Evolutionary conservation across 2,888 invertebrate species (phyloP), one percentile per base, ranked within the genome.

Genomic region (Apamea anceps): DNA sequence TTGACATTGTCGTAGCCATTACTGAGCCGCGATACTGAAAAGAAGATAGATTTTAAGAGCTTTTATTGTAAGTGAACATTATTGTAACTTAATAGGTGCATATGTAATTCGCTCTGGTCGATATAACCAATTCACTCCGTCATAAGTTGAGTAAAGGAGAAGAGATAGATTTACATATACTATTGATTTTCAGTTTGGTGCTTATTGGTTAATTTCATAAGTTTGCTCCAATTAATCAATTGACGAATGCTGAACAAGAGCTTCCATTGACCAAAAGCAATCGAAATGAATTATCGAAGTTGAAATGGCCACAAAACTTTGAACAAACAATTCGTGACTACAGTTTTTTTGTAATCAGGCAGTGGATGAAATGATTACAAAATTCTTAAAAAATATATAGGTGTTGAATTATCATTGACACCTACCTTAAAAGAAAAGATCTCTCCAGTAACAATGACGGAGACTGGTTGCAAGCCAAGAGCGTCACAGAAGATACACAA

Each of bases 401-500:
- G 5, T 37, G 10, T 25, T 1, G 18, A 37, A 6, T 54, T 32
- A 57, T 32, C 10, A 68, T n/a, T n/a, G 1, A 42, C 2, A 65
- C 72, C 74, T 85, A 96, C 96, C 93, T 96, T 96, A 73, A 93
- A 96, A 4, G 96, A 96, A 82, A 97, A 97, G 80, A 97, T 95
- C 87, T 97, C 97, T 1, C 97, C 94, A 0, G 94, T 93, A 0
- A 97, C 88, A 2, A 97, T 94, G 15, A 97, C 95, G 0, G 97
- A 97, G 0, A 96, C 94, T 0, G 97, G 97, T 71, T 97, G 97
- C 62, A 97, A 92, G 0, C 97, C 97, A 1, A 96, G 91, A 0
- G 97, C 93, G 77, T 97, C 97, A 18, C 95, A 92, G 87, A 97
- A 94, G 87, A 97, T 96, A 89, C 96, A 97, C 3, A 96, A 45